Evolutionary conservation across 2,888 invertebrate genomes (phyloP).

Genomic region (Hemicrepidius hirtus): DNA sequence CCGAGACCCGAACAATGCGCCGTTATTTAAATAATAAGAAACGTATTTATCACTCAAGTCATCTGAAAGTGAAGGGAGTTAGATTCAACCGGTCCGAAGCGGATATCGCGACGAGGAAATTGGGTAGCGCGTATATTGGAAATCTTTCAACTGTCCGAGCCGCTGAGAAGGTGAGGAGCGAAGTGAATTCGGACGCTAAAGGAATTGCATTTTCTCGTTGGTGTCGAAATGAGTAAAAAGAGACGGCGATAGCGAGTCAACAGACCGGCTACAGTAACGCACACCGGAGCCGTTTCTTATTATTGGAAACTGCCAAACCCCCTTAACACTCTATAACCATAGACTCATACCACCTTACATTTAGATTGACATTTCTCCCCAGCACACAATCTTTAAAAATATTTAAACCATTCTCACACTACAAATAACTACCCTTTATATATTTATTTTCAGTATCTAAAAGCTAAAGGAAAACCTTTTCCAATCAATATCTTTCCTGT

Average conservation of each 20-base stretch:
- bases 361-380: neutral
- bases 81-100: slow-evolving; percentile 65
- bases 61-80: slow-evolving; percentile 68
- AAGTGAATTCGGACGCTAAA: slow-evolving; percentile 62
- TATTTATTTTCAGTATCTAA: too few species aligned
- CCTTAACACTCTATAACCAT: slow-evolving; percentile 9
- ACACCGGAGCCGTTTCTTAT: slow-evolving; percentile 44
- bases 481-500: too few species aligned
- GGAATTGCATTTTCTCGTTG: slow-evolving; percentile 67
- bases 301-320: slow-evolving; percentile 45
- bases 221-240: slow-evolving; percentile 61
- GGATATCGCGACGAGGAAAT: slow-evolving; percentile 70
- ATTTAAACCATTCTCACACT: too few species aligned
- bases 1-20: slow-evolving; percentile 52
- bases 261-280: slow-evolving; percentile 44
- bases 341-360: slow-evolving; percentile 11
- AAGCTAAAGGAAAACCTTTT: too few species aligned
- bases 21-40: slow-evolving; percentile 61
- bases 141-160: slow-evolving; percentile 72
- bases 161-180: slow-evolving; percentile 65
- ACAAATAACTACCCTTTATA: too few species aligned
- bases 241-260: slow-evolving; percentile 50
- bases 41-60: slow-evolving; percentile 68
- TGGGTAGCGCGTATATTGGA: slow-evolving; percentile 72
- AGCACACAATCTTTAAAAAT: neutral